Evolutionary conservation across 2,888 invertebrate genomes (phyloP).

Genomic region (Synergus umbraculus): DNA sequence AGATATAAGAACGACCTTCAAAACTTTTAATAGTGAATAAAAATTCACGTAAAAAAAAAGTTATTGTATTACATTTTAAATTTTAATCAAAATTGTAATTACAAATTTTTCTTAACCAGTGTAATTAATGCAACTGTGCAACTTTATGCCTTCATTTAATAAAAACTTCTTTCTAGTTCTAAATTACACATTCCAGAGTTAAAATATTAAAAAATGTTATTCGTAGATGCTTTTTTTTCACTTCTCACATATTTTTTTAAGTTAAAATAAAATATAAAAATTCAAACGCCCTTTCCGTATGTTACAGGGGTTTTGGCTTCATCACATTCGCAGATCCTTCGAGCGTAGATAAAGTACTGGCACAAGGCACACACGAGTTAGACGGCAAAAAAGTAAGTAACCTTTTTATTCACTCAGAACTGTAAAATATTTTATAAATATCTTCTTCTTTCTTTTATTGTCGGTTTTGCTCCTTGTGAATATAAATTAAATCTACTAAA

Average conservation of each 20-base stretch:
- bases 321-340: conserved; percentile 99
- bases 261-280: background rate
- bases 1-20: background rate
- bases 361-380: conserved; percentile 98
- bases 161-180: background rate
- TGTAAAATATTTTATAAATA: background rate
- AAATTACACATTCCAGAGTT: conserved; percentile 5
- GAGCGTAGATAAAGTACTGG: conserved; percentile 99
- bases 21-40: background rate
- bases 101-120: background rate
- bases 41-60: background rate
- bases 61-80: background rate
- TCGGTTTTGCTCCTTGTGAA: background rate
- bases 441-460: background rate
- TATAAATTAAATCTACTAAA: background rate
- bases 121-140: too few species aligned
- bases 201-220: background rate
- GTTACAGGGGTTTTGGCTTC: conserved; percentile 98
- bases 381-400: conserved; percentile 98
- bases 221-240: background rate
- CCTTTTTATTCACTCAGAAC: background rate
- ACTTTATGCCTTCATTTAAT: too few species aligned
- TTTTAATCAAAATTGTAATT: background rate
- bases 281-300: conserved; percentile 54
- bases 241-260: background rate